Evolutionary conservation across 2,797 vertebrate species (phyloP).

Genomic region (Triplophysa yarkandensis): DNA sequence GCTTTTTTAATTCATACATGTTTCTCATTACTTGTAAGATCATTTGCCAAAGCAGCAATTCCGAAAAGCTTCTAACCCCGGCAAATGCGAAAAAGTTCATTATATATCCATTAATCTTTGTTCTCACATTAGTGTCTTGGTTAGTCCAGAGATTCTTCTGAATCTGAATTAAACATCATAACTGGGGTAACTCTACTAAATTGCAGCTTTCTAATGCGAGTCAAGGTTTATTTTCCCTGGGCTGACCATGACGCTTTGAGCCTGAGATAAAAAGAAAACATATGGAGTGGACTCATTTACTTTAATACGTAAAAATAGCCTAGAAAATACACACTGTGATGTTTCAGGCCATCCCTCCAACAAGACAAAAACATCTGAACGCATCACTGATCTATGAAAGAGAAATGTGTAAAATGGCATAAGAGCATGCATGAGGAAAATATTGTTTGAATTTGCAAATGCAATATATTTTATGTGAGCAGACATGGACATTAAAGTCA

Average conservation of each 20-base stretch:
- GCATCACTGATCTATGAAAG: constrained; percentile 12
- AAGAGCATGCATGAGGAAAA: constrained; percentile 7
- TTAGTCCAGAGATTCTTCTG: not conserved
- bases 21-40: constrained; percentile 14
- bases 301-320: constrained; percentile 12
- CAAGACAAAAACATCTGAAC: constrained; percentile 33
- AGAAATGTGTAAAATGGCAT: constrained; percentile 24
- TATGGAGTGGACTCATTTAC: constrained; percentile 6
- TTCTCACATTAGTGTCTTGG: not conserved
- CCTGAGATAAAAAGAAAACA: constrained; percentile 25
- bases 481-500: not conserved
- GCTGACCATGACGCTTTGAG: not conserved
- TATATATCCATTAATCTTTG: constrained; percentile 22
- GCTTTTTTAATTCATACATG: not conserved
- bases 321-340: constrained; percentile 9
- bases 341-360: constrained; percentile 8
- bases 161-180: constrained; percentile 38
- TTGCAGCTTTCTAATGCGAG: constrained; percentile 2
- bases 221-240: not conserved
- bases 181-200: constrained; percentile 17
- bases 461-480: constrained; percentile 1
- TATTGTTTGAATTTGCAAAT: constrained; percentile 10
- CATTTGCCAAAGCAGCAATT: constrained; percentile 7
- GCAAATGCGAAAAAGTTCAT: not conserved
- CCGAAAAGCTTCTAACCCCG: not conserved